Evolutionary conservation across 1,140 invertebrate species (phyloP).

Genomic region (Euura lappo): DNA sequence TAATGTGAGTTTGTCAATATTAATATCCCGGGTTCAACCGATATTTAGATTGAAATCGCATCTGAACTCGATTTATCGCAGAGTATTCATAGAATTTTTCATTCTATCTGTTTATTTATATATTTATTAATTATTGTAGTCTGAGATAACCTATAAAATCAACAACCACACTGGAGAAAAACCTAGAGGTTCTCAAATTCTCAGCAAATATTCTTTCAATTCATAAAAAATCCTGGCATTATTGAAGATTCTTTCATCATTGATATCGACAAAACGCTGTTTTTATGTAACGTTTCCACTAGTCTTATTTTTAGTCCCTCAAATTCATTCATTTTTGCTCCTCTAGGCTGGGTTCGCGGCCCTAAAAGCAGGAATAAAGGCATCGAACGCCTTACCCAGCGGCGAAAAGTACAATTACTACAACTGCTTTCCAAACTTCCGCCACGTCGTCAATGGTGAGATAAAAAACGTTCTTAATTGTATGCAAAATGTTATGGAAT

Average conservation of each 20-base stretch:
- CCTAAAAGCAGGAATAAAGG: constrained; percentile 70
- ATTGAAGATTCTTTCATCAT: too few species aligned
- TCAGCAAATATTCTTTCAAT: too few species aligned
- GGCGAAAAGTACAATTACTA: constrained; percentile 75
- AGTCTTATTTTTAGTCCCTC: too few species aligned
- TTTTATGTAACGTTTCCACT: too few species aligned
- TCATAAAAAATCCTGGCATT: too few species aligned
- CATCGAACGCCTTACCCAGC: constrained; percentile 71
- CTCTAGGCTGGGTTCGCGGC: constrained; percentile 63
- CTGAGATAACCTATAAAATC: too few species aligned
- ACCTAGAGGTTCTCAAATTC: background rate
- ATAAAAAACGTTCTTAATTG: constrained; percentile 61
- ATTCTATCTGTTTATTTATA: background rate
- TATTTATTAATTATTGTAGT: background rate
- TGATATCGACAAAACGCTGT: too few species aligned
- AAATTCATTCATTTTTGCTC: constrained; percentile 5
- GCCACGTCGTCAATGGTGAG: constrained; percentile 65
- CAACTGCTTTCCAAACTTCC: constrained; percentile 73
- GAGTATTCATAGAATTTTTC: background rate
- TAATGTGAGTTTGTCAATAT: constrained; percentile 28
- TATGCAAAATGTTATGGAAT: constrained; percentile 65
- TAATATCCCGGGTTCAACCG: background rate
- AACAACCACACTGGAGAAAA: too few species aligned
- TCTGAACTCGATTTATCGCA: too few species aligned
- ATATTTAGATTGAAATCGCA: too few species aligned